Evolutionary conservation across 2,888 invertebrate species (phyloP), one percentile per base, ranked within the genome.

Genomic region (Teinopalpus imperialis): DNA sequence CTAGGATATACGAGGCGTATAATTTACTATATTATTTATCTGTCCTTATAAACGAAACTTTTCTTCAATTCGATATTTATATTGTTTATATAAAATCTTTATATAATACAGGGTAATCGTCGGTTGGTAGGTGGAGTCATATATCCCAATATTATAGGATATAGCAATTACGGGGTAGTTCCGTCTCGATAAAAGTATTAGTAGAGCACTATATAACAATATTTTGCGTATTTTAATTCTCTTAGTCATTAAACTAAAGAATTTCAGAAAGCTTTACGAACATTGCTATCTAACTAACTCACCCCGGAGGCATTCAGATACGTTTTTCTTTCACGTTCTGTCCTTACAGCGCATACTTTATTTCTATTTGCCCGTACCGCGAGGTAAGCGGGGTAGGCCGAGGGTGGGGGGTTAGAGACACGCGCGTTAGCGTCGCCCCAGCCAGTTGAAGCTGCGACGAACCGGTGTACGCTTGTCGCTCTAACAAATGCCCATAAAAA

Each of bases 311-410:
- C 73, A 70, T 69, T 65, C 62, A 66, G 71, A 73, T 69, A 62
- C 66, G 68, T 80, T 82, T 82, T 82, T 78, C 74, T 72, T 73
- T 68, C 63, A 74, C 78, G 71, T 74, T 78, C 74, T 73, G 68
- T 79, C 78, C 81, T 82, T 80, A 76, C 77, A 72, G 78, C 77
- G 79, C 78, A 75, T 81, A 87, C 82, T 86, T 86, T 85, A 87
- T 86, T 86, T 87, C 85, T 86, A 87, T 85, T 87, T 86, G 81
- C 73, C 78, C 74, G 78, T 77, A 74, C 69, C 65, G 71, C 63
- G 83, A 82, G 86, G 83, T 81, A 66, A 74, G 73, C 63, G 74
- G 68, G 68, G 72, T 45, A 63, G 43, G 46, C 32, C 43, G 54
- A 69, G 73, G 65, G 61, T 47, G 64, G 64, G 74, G 73, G 63